Base-by-base conservation (phyloP, 2,113 vertebrate species). In the Candoia aspera region DNA sequence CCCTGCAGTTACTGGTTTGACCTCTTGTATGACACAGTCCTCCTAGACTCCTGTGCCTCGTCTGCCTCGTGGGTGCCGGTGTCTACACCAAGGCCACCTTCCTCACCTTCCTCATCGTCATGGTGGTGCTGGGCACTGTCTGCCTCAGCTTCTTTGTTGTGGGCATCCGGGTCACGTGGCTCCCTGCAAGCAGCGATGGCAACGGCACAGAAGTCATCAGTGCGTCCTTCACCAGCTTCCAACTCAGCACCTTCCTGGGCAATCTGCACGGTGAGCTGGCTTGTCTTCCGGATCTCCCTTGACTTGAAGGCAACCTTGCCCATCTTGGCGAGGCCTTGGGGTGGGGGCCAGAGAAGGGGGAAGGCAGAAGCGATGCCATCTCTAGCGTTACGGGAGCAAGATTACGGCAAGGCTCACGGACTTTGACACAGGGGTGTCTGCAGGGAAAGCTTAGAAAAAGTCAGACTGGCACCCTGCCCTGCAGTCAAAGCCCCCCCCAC, bases 11-110 rank as follows among this genome's bases (percentile, higher is more conserved):
- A 99, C 97, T 99, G 98, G 98, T 99, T 98, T 0, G 98, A 98
- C 60, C 95, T 99, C 90, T 97, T 98, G 0, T 99, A 99, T 0
- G 99, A 94, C 91, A 98, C 98, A 0, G 93, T 89, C 8, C 46
- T 99, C 21, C 97, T 97, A n/a, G n/a, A 84, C 95, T 98, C 6
- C 94, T 99, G 29, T 99, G 98, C 83, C 55, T 99, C 0, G 98
- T 99, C 90, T 99, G 98, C 94, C 96, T 99, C 2, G 97, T 99
- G 88, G 99, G 99, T 0, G 99, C 98, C 86, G 97, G 98, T 95
- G 98, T 99, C 96, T 99, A 99, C 0, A 98, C 98, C 95, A 98
- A 98, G 93, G 98, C 99, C 94, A 98, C 98, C 53, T 99, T 99
- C 96, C 92, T 99, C 93, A 99, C 99, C 97, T 99, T 99, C 96